A percentile compares a stretch with the other conserved stretches of the same genome.
These are phyloP conservation scores for Ericerus pela DNA, from an alignment of 1,140 invertebrate genomes.

Conservation along the genomic window DNA sequence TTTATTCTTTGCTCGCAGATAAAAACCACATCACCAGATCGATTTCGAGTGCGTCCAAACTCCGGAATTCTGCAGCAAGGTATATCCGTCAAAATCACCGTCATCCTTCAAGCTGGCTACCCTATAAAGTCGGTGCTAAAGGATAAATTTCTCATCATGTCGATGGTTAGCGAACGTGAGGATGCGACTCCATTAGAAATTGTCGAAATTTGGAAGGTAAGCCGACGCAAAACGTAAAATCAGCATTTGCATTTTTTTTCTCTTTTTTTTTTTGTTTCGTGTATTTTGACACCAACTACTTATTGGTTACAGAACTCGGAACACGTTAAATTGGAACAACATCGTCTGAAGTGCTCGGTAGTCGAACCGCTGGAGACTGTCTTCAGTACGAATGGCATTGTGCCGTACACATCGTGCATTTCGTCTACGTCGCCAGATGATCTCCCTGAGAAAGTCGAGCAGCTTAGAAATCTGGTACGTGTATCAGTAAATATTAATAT, in stretches of 20 bases:
- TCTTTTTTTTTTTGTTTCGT: neutral
- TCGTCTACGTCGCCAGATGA: slow-evolving; percentile 4
- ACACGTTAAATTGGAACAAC: slow-evolving; percentile 17
- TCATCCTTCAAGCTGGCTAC: slow-evolving; percentile 39
- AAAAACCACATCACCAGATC: slow-evolving; percentile 68
- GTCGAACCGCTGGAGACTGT: slow-evolving; percentile 6
- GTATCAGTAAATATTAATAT: too few species aligned
- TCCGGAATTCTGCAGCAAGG: slow-evolving; percentile 53
- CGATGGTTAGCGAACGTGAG: slow-evolving; percentile 37
- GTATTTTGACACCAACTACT: too few species aligned
- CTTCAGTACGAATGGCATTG: slow-evolving; percentile 9
- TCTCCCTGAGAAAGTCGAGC: slow-evolving; percentile 15
- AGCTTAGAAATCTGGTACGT: slow-evolving; percentile 16
- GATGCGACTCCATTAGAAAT: slow-evolving; percentile 31
- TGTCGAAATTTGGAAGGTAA: slow-evolving; percentile 47
- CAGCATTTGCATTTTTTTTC: neutral
- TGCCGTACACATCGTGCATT: too few species aligned
- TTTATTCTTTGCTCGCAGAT: too few species aligned
- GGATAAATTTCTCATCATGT: slow-evolving; percentile 56
- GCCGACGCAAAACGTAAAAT: neutral
- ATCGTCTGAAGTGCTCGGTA: slow-evolving; percentile 14
- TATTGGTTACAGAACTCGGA: slow-evolving; percentile 18
- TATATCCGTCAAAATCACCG: slow-evolving; percentile 35
- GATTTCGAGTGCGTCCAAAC: slow-evolving; percentile 75
- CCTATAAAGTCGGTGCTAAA: slow-evolving; percentile 36